A percentile compares a stretch with the other conserved stretches of the same genome.
These are phyloP conservation scores for Lithobates pipiens DNA, from an alignment of 2,797 vertebrate species.

Conservation along the genomic window DNA sequence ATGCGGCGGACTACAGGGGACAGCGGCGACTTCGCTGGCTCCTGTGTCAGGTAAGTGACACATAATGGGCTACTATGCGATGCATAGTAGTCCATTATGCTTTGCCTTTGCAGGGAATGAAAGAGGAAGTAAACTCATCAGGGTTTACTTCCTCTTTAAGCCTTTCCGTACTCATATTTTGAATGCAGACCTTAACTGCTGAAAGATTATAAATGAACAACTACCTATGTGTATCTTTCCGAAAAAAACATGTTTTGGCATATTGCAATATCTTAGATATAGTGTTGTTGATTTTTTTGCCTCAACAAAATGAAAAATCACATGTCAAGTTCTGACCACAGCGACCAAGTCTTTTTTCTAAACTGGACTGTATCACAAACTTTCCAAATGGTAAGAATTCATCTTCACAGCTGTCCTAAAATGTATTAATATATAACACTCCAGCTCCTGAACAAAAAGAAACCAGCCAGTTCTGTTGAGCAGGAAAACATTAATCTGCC, in stretches of 20 bases:
- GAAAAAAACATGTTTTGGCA: neutral
- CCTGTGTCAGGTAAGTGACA: too few species aligned
- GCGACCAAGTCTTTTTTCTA: slow-evolving; percentile 66
- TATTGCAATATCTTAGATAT: neutral
- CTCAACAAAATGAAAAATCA: slow-evolving; percentile 12
- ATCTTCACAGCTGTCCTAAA: slow-evolving; percentile 67
- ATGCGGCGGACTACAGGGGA: too few species aligned
- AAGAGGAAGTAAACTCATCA: too few species aligned
- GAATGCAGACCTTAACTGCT: neutral
- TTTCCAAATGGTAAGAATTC: slow-evolving; percentile 68
- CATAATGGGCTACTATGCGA: too few species aligned
- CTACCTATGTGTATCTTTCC: neutral
- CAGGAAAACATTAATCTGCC: slow-evolving; percentile 76
- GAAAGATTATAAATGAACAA: neutral
- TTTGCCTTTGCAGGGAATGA: too few species aligned
- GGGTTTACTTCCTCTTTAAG: too few species aligned
- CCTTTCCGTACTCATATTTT: neutral
- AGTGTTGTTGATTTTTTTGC: slow-evolving; percentile 6
- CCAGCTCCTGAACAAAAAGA: slow-evolving; percentile 65
- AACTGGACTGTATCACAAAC: slow-evolving; percentile 68
- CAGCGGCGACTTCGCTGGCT: too few species aligned
- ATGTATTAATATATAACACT: slow-evolving; percentile 67
- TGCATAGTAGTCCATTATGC: too few species aligned
- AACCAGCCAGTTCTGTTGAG: slow-evolving; percentile 69
- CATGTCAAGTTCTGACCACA: slow-evolving; percentile 34